Base-by-base conservation (phyloP, 2,888 invertebrate species). In the Meteorus colon region DNA sequence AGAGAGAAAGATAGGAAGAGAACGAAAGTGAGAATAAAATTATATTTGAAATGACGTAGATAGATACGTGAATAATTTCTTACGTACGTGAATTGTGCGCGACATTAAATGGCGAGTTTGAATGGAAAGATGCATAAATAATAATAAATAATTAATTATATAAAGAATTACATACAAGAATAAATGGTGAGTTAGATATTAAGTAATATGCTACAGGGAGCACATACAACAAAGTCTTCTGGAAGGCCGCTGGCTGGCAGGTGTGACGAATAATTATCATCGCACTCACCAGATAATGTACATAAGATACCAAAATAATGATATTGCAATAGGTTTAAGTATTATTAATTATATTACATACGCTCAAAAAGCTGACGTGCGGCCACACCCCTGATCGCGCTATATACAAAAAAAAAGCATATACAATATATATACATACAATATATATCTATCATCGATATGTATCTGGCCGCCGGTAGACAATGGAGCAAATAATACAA, bases 241-340 rank as follows among this genome's bases (percentile, higher is more conserved):
- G 79, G 83, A 80, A 79, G 83, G 84, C 85, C 84, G 85, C 85
- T 83, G 84, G 82, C 81, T 83, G 80, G 81, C 81, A 80, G 79
- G 82, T 85, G 85, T 85, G 80, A 80, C 74, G 73, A 79, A 77
- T 70, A 71, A 75, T 75, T 78, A 75, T 77, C 74, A 81, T 79
- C 76, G 77, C 81, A 79, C 81, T 78, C 77, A 79, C 79, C 79
- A 79, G 78, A 79, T 80, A 77, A 77, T 86, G 86, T 86, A 86
- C 79, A 86, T 86, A 86, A 84, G 78, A 84, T 84, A 86, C 84
- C 84, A 84, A 84, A 85, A 84, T 84, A 83, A 83, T 79, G 81
- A 84, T 84, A 87, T 84, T 83, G 86, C 85, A 86, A 84, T 86
- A 86, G 86, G 79, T 84, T 24, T 84, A 84, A 82, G 74, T 82